Percentiles rank a stretch among this genome's conserved stretches.
These are phyloP conservation scores for Cephus runcator DNA, from an alignment of 2,888 invertebrate genomes.

Conservation along the genomic window DNA sequence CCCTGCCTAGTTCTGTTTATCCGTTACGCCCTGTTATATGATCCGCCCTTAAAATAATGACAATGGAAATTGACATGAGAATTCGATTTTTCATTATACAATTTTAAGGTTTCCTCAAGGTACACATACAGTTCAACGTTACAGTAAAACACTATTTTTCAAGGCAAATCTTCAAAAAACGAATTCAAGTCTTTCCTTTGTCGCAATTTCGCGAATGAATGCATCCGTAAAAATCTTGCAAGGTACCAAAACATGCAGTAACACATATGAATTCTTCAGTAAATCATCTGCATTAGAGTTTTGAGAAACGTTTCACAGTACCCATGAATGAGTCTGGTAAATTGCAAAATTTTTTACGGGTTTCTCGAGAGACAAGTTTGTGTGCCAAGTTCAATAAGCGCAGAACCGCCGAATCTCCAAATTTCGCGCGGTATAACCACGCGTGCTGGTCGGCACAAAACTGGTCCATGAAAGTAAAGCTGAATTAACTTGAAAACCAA, in stretches of 20 bases:
- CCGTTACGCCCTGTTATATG: neutral
- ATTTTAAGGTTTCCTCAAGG: neutral
- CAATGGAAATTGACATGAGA: constrained; percentile 8
- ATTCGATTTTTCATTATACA: constrained; percentile 17
- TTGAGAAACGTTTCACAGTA: neutral
- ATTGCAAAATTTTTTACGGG: neutral
- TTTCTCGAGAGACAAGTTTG: neutral
- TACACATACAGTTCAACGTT: neutral
- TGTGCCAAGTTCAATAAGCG: neutral
- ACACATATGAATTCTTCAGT: neutral
- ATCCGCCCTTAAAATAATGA: constrained; percentile 4
- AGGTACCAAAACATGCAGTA: neutral
- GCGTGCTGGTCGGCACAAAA: neutral
- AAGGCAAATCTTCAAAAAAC: neutral
- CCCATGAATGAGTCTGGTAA: neutral
- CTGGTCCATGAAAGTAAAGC: constrained; percentile 34
- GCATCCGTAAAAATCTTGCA: neutral
- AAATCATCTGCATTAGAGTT: neutral
- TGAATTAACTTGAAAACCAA: constrained; percentile 24
- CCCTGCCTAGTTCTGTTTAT: constrained; percentile 11
- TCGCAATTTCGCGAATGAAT: neutral
- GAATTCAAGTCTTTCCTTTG: neutral
- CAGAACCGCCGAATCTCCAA: neutral
- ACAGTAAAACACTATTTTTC: neutral
- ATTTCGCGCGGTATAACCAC: neutral